Evolutionary conservation across 2,797 vertebrate genomes (phyloP), one percentile per base, ranked within the genome.

Genomic region (Mionectes olivaceus): DNA sequence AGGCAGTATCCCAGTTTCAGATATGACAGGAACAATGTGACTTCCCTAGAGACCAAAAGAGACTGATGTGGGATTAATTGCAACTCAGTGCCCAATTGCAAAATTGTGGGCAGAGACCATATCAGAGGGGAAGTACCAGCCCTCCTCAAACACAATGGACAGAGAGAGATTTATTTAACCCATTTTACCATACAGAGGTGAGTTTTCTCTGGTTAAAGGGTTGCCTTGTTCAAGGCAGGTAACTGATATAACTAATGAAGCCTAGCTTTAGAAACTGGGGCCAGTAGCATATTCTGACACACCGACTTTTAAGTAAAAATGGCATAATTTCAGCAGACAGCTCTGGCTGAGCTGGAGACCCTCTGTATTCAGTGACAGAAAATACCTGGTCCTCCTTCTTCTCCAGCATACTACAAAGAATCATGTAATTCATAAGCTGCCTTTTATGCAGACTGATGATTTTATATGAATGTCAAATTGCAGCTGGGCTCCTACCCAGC

Each of bases 401-500:
- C 52, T 81, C 68, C 35, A 78, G n/a, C 19, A 50, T 44, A 30
- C 12, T 75, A 59, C 39, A 84, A 71, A 90, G 74, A 57, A 32
- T 35, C 46, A 21, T 52, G 46, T 43, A 9, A 89, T 90, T 83
- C 74, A 43, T 47, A 73, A 86, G 8, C 12, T 86, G 30, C 49
- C 33, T 88, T 90, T 90, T 87, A 84, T 79, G 74, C 11, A 2
- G 67, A 59, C 65, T 69, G 70, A 71, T 83, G 74, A 90, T 82
- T 69, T 92, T 71, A 87, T 76, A 82, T 55, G 43, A 91, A 79
- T 77, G 52, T 89, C 67, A 89, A 89, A 92, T 52, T 90, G 67
- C 84, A 56, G 19, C 44, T 80, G 56, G 75, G 68, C 21, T 91
- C 10, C 56, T 56, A 92, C 17, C 68, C 70, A 49, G 57, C 57